Conservation (phyloP, 2,888 invertebrate species). For the Drosophila melanosoma region DNA sequence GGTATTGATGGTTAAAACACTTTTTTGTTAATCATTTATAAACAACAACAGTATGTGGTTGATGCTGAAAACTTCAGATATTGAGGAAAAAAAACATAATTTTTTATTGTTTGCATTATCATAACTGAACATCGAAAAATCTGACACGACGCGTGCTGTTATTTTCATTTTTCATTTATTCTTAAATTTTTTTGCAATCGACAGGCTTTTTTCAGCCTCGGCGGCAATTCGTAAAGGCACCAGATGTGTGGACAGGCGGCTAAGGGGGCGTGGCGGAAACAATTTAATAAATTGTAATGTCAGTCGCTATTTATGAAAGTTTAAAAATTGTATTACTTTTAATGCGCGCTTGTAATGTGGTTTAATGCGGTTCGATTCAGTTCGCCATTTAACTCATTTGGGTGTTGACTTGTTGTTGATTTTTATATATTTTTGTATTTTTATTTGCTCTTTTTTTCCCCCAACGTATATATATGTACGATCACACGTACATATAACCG, state of each 20-base stretch:
- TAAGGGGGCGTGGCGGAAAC: constrained; percentile 11
- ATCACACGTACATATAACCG: constrained; percentile 17
- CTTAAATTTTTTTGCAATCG: constrained; percentile 49
- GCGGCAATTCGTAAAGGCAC: constrained; percentile 29
- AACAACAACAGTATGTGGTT: constrained; percentile 34
- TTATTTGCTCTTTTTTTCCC: constrained; percentile 10
- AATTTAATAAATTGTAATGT: constrained; percentile 53
- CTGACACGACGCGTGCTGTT: constrained; percentile 73
- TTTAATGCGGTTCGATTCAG: constrained; percentile 52
- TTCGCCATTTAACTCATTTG: constrained; percentile 71
- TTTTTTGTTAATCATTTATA: constrained; percentile 50
- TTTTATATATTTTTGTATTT: constrained; percentile 9
- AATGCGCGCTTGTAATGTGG: constrained; percentile 66
- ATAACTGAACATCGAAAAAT: constrained; percentile 70
- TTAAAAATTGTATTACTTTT: constrained; percentile 68
- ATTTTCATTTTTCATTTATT: constrained; percentile 37
- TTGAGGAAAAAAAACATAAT: constrained; percentile 20
- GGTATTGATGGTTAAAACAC: constrained; percentile 62
- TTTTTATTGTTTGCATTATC: constrained; percentile 67
- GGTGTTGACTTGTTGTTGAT: constrained; percentile 41
- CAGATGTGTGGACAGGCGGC: constrained; percentile 6
- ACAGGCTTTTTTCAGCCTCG: constrained; percentile 51
- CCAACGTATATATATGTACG: constrained; percentile 8
- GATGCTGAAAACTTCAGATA: constrained; percentile 15
- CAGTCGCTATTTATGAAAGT: constrained; percentile 63